Conservation (phyloP, 2,797 vertebrate genomes). For the Uromys caudimaculatus region DNA sequence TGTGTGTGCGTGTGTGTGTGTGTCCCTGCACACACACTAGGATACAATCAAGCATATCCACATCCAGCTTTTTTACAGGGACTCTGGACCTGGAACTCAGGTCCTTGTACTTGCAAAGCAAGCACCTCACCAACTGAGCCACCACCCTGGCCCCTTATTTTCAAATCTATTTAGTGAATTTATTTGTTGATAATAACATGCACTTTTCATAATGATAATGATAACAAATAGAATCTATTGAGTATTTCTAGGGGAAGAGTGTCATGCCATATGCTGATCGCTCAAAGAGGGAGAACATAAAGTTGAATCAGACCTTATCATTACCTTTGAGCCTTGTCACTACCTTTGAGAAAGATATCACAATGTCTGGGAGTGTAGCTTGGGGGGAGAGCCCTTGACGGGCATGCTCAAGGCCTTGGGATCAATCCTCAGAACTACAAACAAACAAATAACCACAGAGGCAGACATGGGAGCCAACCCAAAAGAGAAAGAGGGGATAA, state of each 20-base stretch:
- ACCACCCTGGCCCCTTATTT: not conserved
- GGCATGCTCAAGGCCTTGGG: not conserved
- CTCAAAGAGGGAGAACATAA: not conserved
- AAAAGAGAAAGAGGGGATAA: not conserved
- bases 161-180: not conserved
- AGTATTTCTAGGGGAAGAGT: not conserved
- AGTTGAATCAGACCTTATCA: not conserved
- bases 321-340: not conserved
- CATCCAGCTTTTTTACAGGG: no score
- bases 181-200: not conserved
- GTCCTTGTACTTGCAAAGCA: not conserved
- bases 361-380: no score
- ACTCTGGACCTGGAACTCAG: not conserved
- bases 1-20: no score
- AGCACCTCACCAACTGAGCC: not conserved
- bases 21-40: no score
- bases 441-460: not conserved
- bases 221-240: not conserved
- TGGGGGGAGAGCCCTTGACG: not conserved
- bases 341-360: not conserved
- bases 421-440: not conserved
- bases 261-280: not conserved
- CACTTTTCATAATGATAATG: not conserved
- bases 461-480: not conserved
- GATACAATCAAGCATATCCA: no score